These are phyloP conservation scores for Cantharis lateralis DNA, from an alignment of 2,888 invertebrate species.

Conservation along the genomic window DNA sequence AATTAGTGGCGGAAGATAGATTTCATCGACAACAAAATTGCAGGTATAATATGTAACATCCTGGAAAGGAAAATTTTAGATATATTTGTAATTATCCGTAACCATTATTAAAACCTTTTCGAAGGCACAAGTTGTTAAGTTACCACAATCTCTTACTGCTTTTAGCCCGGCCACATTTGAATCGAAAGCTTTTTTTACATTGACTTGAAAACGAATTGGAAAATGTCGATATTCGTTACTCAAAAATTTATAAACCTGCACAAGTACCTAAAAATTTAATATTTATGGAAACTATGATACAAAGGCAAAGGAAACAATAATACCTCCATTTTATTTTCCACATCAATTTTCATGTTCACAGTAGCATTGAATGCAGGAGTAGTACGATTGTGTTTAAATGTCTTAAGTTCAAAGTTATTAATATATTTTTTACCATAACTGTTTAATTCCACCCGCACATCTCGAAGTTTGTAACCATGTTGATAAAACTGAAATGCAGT, in stretches of 20 bases:
- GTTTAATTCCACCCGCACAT: too few relatives aligned
- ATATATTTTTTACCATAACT: too few relatives aligned
- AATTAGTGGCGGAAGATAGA: neutral
- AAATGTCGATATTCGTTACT: neutral
- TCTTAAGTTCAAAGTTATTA: too few relatives aligned
- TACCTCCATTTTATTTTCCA: too few relatives aligned
- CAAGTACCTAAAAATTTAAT: neutral
- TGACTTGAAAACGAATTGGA: neutral
- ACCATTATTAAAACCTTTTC: neutral
- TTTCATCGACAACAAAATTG: neutral
- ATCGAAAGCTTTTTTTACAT: neutral
- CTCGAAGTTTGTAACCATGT: too few relatives aligned
- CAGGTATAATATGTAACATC: neutral
- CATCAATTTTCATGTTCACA: too few relatives aligned
- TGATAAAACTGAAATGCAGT: too few relatives aligned
- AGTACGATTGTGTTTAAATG: too few relatives aligned
- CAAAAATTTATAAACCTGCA: neutral
- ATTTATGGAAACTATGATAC: too few relatives aligned
- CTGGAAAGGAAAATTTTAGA: neutral
- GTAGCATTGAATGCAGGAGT: too few relatives aligned
- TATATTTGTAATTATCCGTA: neutral
- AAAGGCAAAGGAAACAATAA: too few relatives aligned
- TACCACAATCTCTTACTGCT: neutral
- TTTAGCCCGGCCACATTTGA: neutral
- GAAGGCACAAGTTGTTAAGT: neutral